phyloP scores from a whole-genome alignment of 23 tunicate species.

The Trididemnum nubilum region DNA sequence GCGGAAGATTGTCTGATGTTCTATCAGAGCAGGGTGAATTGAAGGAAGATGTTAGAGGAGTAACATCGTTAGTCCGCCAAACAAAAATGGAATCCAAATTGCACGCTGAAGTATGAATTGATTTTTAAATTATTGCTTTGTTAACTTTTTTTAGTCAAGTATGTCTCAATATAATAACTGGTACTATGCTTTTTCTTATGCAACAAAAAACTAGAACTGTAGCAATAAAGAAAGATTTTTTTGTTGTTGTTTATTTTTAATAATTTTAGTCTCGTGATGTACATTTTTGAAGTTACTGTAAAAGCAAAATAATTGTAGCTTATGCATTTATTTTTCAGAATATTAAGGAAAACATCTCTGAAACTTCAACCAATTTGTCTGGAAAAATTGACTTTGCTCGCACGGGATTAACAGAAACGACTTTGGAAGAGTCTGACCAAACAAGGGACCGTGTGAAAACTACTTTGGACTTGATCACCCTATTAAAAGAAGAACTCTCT shows the following conservation, averaged over 20 bases:
- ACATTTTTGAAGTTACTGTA: background rate
- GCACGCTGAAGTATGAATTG: constrained; percentile 30
- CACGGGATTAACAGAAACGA: constrained; percentile 47
- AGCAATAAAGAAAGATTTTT: no score
- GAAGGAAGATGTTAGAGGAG: constrained; percentile 60
- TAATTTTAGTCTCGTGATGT: background rate
- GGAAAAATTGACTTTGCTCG: constrained; percentile 52
- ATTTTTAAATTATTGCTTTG: background rate
- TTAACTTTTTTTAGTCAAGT: background rate
- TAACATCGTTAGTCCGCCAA: constrained; percentile 57
- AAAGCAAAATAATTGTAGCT: background rate
- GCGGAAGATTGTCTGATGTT: constrained; percentile 53
- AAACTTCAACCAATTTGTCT: constrained; percentile 29
- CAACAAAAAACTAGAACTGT: background rate
- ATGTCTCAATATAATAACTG: background rate
- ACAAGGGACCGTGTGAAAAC: constrained; percentile 64
- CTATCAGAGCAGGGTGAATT: constrained; percentile 74
- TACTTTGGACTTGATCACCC: constrained; percentile 37
- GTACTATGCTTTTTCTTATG: background rate
- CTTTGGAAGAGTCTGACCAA: constrained; percentile 56
- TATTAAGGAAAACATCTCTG: constrained; percentile 49
- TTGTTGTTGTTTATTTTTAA: no score
- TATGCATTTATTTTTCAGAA: no score
- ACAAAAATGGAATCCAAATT: constrained; percentile 43
- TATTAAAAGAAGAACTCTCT: constrained; percentile 48